Evolutionary conservation across 30 jellyfish, hydroid and myxozoan genomes (phyloP), one percentile per base, ranked within the genome.

Genomic region (Aurelia aurita complex sp. Pacific): DNA sequence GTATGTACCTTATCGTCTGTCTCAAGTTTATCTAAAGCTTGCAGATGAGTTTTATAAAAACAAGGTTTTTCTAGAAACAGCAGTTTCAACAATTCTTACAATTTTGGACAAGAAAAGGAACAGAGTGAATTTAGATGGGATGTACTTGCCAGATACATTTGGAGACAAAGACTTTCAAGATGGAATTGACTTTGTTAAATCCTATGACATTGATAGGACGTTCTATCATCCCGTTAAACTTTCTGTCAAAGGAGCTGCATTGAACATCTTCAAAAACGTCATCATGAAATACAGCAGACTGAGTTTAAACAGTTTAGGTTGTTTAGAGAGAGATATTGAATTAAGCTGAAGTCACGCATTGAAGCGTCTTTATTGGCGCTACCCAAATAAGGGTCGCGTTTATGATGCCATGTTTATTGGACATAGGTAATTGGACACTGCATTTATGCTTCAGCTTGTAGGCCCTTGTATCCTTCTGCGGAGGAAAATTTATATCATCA

Each of bases 181-280:
- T 40, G 89, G 90, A 16, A 65, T 36, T 19, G n/a, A 36, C 2
- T 67, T 86, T 11, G 69, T 73, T 4, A 62, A 55, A 1, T 5
- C 36, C 4, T 86, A 86, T 50, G 61, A 80, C 73, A 38, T 73
- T 6, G 57, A 68, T 52, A 77, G 9, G 62, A 76, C 82, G 32
- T 77, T 86, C 55, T 70, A 70, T 46, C 96, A 86, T 46, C 96
- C 96, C 35, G 86, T 86, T n/a, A 86, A 86, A 77, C 33, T 86
- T 10, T 74, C 87, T 9, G 81, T 42, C 13, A 32, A 40, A 15
- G 94, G 88, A 3, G 53, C 43, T 15, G 83, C 69, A 40, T 3
- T 19, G 54, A 40, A 64, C 1, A 34, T 76, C 16, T 85, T 85
- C 23, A 53, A 46, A 32, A 85, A 73, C 59, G 64, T 18, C 18